Percentiles rank a stretch among this genome's conserved stretches.
These are phyloP conservation scores for Hippocampus abdominalis DNA, from an alignment of 2,113 vertebrate genomes.

Conservation along the genomic window DNA sequence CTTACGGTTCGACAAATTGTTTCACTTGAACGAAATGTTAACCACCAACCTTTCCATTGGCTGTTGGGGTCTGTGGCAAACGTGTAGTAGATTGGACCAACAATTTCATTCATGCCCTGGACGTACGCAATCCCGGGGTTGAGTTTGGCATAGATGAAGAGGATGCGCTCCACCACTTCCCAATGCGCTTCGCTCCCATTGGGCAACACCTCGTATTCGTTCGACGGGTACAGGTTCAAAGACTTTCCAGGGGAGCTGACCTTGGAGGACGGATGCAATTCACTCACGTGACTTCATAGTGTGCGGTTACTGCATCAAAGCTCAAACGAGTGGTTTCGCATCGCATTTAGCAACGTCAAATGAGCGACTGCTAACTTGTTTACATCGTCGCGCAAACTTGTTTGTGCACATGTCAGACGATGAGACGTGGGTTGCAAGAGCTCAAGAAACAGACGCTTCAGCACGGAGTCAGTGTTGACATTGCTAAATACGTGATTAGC, in stretches of 20 bases:
- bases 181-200: conserved; percentile 92
- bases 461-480: no score
- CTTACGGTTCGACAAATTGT: background rate
- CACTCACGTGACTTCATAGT: background rate
- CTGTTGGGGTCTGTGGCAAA: conserved; percentile 92
- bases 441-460: no score
- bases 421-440: no score
- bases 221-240: conserved; percentile 74
- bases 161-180: conserved; percentile 97
- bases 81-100: conserved; percentile 95
- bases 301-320: background rate
- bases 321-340: no score
- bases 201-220: conserved; percentile 86
- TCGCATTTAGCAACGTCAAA: no score
- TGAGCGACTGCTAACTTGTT: no score
- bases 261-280: conserved; percentile 56
- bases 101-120: conserved; percentile 98
- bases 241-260: conserved; percentile 90
- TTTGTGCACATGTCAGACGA: no score
- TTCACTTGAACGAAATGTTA: background rate
- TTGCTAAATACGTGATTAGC: no score
- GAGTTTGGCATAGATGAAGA: conserved; percentile 98
- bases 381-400: no score
- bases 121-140: conserved; percentile 97
- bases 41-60: conserved; percentile 85